phyloP scores from a whole-genome alignment of 2,797 vertebrate genomes.

The Silurus aristotelis region DNA sequence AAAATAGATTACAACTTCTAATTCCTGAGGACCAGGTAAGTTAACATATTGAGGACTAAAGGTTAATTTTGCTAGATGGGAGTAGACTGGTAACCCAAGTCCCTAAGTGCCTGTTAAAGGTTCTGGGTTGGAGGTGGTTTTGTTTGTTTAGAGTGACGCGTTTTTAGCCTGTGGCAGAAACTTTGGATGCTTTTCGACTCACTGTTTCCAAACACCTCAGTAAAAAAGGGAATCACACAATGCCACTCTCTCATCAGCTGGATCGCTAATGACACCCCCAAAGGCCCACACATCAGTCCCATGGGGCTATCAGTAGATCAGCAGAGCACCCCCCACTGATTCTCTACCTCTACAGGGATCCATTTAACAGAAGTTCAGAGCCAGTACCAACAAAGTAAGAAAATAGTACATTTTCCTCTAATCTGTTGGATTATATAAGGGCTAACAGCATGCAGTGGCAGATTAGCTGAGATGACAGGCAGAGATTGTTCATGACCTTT shows the following conservation, averaged over 20 bases:
- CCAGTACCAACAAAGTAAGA: conserved; percentile 9
- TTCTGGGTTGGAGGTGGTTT: conserved; percentile 18
- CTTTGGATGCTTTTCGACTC: conserved; percentile 27
- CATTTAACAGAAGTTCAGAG: conserved; percentile 14
- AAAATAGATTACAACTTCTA: not conserved
- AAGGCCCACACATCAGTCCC: conserved; percentile 23
- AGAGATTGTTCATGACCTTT: conserved; percentile 38
- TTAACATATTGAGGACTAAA: conserved; percentile 31
- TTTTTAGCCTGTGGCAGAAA: conserved; percentile 43
- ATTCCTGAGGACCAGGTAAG: not conserved
- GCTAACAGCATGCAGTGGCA: not conserved
- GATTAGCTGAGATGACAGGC: conserved; percentile 43
- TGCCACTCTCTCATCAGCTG: conserved; percentile 44
- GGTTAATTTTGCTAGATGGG: conserved; percentile 17
- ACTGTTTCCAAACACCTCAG: conserved; percentile 24
- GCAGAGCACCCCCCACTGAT: not conserved
- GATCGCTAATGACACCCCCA: conserved; percentile 25
- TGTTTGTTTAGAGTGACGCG: conserved; percentile 40
- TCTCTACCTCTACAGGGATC: conserved; percentile 19
- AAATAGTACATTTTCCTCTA: conserved; percentile 18
- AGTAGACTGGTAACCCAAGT: conserved; percentile 34
- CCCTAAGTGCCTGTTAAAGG: conserved; percentile 25
- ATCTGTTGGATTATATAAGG: conserved; percentile 39
- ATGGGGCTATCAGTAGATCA: conserved; percentile 47
- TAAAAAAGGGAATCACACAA: conserved; percentile 37